These are phyloP conservation scores for Leptodirus hochenwartii DNA, from an alignment of 2,888 invertebrate species.

Conservation along the genomic window DNA sequence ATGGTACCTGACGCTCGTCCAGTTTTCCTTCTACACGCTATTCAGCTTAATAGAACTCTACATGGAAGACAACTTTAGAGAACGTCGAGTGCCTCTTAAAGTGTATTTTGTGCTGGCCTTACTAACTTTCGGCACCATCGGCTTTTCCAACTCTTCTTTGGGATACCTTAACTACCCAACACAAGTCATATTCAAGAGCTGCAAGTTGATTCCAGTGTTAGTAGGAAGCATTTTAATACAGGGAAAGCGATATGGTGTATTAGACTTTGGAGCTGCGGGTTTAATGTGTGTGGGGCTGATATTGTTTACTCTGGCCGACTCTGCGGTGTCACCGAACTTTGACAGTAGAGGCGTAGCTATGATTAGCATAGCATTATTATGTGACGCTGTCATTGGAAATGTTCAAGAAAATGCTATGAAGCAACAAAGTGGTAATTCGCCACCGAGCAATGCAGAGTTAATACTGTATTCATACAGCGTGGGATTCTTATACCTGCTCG, in stretches of 20 bases:
- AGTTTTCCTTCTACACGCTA: constrained; percentile 70
- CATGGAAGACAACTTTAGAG: constrained; percentile 18
- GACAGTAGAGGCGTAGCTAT: constrained; percentile 49
- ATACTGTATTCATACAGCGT: constrained; percentile 84
- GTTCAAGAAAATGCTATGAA: constrained; percentile 94
- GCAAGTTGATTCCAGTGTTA: constrained; percentile 90
- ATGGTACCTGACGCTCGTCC: constrained; percentile 81
- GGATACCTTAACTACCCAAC: constrained; percentile 94
- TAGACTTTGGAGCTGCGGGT: constrained; percentile 71
- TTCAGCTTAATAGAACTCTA: constrained; percentile 63
- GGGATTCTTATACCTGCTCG: constrained; percentile 65
- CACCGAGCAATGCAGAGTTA: constrained; percentile 77
- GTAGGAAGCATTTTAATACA: constrained; percentile 87
- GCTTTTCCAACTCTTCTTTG: constrained; percentile 83
- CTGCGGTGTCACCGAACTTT: constrained; percentile 57
- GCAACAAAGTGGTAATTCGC: constrained; percentile 38
- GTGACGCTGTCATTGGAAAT: constrained; percentile 92
- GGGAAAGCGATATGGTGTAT: constrained; percentile 63
- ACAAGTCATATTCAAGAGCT: constrained; percentile 94
- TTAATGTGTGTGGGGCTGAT: constrained; percentile 81
- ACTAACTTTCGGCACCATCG: constrained; percentile 88
- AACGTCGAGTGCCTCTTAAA: constrained; percentile 60
- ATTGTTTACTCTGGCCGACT: constrained; percentile 75
- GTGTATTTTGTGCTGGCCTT: constrained; percentile 70
- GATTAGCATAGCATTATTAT: constrained; percentile 71